Base-by-base conservation (phyloP, 2,113 vertebrate species). In the Telmatochromis sp. region DNA sequence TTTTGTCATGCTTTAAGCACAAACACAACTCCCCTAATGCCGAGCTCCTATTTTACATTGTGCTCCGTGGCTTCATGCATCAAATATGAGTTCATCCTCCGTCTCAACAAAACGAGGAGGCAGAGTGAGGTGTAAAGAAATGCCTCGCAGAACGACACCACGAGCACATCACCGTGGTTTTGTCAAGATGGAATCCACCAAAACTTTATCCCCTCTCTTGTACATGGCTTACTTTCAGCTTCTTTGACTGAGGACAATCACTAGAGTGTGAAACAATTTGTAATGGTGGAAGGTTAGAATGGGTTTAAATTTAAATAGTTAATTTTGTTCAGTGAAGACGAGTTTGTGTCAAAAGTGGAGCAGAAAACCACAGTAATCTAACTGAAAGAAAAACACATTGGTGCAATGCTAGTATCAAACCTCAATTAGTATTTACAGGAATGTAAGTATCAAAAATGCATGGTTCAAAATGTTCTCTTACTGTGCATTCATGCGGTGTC, bases 1-100 rank as follows among this genome's bases (percentile, higher is more conserved):
- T 80, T 92, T 84, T 90, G 55, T 91, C 71, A 71, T 14, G 58
- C 68, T 71, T 19, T 87, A 87, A 82, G 89, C 73, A 87, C 60
- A 73, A 86, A 83, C 81, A 86, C 50, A 83, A 73, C 71, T 78
- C 75, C 23, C 3, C 60, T 57, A 63, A 88, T 42, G 83, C 55
- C 2, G 1, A 51, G 42, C 28, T 87, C 19, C 82, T 82, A 7
- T 58, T 81, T 89, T 26, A 51, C 42, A 82, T 55, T 73, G 40
- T 84, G 68, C 47, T 78, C 40, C 33, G 87, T 53, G 80, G 73
- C 65, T 80, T 91, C 89, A 87, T 86, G 86, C 86, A 68, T 83
- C 80, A 93, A 85, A 91, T 80, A 55, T 40, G 79, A 89, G 73
- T 78, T 53, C 84, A 71, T 81, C 80, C 37, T 60, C 42, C 6